Conservation (phyloP, 1,140 invertebrate genomes). For the Thalassaphorura encarpata region DNA sequence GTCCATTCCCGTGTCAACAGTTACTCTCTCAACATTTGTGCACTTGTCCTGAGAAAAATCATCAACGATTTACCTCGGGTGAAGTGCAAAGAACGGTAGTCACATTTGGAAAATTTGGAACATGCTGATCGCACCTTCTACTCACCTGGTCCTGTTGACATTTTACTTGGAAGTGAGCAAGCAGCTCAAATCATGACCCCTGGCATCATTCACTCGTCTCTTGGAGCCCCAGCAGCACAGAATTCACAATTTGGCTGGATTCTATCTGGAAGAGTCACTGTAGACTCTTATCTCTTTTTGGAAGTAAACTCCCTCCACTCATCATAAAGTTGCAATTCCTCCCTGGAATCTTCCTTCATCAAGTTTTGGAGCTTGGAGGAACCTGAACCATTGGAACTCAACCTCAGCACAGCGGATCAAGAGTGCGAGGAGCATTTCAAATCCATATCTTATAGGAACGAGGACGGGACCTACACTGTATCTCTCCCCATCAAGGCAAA, state of each 20-base stretch:
- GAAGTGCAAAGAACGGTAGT: not conserved
- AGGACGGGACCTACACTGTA: slow-evolving; percentile 28
- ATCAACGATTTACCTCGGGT: not conserved
- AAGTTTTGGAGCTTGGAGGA: slow-evolving; percentile 35
- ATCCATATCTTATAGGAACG: slow-evolving; percentile 13
- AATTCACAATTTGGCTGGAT: slow-evolving; percentile 4
- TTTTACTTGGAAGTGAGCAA: slow-evolving; percentile 5
- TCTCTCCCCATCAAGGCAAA: slow-evolving; percentile 30
- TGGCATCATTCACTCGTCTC: not conserved
- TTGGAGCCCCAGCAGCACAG: not conserved
- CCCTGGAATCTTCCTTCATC: not conserved
- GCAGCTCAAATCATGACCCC: not conserved
- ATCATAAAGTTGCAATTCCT: not conserved
- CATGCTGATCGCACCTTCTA: slow-evolving; percentile 1
- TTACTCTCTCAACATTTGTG: not conserved
- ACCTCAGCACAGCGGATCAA: slow-evolving; percentile 12
- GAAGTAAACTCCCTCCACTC: not conserved
- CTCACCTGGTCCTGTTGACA: not conserved
- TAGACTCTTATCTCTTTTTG: not conserved
- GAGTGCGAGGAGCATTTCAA: slow-evolving; percentile 30
- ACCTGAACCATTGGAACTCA: not conserved
- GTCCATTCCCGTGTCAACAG: not conserved
- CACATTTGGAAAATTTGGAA: not conserved
- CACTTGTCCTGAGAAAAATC: not conserved
- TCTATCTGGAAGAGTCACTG: not conserved